Conservation (phyloP, 2,888 invertebrate species). For the Zaprionus bogoriensis region DNA sequence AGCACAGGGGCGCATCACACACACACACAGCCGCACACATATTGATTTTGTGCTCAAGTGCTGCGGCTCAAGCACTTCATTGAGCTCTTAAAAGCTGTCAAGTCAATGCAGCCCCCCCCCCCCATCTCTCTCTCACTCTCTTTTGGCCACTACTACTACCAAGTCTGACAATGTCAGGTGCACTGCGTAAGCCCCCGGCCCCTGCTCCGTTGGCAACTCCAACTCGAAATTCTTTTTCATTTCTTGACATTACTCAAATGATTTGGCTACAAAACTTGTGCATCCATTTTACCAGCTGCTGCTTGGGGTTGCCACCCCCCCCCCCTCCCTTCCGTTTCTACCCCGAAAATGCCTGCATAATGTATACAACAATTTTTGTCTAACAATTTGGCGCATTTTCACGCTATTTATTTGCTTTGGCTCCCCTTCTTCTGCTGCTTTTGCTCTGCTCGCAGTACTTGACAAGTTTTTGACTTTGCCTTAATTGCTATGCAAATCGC, state of each 20-base stretch:
- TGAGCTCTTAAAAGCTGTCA: conserved; percentile 68
- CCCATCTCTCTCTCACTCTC: conserved; percentile 13
- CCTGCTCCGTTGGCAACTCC: conserved; percentile 3
- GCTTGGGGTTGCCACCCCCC: background rate
- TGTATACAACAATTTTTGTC: conserved; percentile 67
- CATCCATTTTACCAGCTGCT: background rate
- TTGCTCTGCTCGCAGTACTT: conserved; percentile 27
- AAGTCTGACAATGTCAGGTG: conserved; percentile 69
- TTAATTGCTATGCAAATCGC: conserved; percentile 73
- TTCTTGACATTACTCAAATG: conserved; percentile 66
- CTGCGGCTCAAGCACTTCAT: conserved; percentile 52
- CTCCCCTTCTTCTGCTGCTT: background rate
- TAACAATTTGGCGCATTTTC: conserved; percentile 77
- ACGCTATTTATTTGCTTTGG: conserved; percentile 69
- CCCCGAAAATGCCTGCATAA: conserved; percentile 51
- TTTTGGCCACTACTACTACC: no score
- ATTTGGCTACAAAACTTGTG: conserved; percentile 64
- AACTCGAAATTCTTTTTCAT: conserved; percentile 45
- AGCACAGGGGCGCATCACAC: background rate
- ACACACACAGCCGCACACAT: conserved; percentile 18
- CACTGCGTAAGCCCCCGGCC: background rate
- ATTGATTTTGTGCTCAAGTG: conserved; percentile 64
- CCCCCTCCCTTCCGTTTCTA: background rate
- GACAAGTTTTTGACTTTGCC: conserved; percentile 50
- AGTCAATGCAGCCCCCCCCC: conserved; percentile 51